Evolutionary conservation across 2,888 invertebrate genomes (phyloP).

Genomic region (Saturnia pavonia): DNA sequence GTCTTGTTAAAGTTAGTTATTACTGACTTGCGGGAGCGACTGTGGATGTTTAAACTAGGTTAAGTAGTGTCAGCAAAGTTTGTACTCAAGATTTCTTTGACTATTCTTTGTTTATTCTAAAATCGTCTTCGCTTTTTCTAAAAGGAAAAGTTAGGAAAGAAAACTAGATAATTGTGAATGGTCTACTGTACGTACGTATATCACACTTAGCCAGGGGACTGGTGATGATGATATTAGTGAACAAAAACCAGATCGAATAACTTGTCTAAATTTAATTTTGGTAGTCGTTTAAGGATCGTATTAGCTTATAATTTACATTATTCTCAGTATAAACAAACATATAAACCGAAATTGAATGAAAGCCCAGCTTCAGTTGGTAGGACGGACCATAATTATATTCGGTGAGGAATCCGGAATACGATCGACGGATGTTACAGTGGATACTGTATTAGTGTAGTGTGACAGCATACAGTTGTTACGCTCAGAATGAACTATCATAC

Average conservation of each 20-base stretch:
- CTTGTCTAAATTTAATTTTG: background rate
- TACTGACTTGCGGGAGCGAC: constrained; percentile 8
- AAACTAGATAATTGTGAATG: background rate
- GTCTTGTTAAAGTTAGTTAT: constrained; percentile 11
- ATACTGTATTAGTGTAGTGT: no score
- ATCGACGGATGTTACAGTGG: no score
- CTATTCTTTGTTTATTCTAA: background rate
- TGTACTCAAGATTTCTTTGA: background rate
- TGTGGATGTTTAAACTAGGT: constrained; percentile 3
- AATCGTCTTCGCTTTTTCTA: background rate
- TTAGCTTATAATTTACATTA: background rate
- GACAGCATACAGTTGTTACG: no score
- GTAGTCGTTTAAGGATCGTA: background rate
- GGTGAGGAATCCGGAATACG: no score
- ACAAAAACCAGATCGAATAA: background rate
- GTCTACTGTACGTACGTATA: background rate
- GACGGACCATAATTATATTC: no score
- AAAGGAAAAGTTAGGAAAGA: background rate
- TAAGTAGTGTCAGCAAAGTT: constrained; percentile 2
- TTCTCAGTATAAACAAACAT: background rate
- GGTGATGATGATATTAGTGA: background rate
- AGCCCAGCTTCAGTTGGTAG: background rate
- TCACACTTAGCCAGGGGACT: background rate
- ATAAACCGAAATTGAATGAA: background rate
- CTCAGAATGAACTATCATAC: no score